Evolutionary conservation across 2,113 vertebrate species (phyloP).

Genomic region (Accipiter cooperii): DNA sequence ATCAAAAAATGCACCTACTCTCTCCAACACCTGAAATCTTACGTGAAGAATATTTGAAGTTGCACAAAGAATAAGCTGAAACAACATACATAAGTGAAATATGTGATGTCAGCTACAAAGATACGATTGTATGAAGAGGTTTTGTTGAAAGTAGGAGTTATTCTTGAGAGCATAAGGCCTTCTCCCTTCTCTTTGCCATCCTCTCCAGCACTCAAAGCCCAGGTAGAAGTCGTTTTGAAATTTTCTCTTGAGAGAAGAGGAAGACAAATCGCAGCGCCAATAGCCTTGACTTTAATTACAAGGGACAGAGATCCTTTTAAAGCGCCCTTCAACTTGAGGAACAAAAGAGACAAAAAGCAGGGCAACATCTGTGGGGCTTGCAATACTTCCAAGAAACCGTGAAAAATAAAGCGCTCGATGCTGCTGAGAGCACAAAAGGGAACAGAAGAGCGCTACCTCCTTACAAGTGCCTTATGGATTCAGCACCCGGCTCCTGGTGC

Average conservation of each 20-base stretch:
- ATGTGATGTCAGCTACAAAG: background rate
- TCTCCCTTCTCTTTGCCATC: background rate
- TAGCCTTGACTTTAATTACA: background rate
- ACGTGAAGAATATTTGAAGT: background rate
- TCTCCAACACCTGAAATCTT: background rate
- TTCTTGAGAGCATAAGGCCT: background rate
- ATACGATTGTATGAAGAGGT: background rate
- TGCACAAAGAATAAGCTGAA: background rate
- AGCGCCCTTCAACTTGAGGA: background rate
- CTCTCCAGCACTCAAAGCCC: background rate
- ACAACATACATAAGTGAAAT: background rate
- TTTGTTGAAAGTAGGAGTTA: background rate
- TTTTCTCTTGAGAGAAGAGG: background rate
- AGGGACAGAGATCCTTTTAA: background rate
- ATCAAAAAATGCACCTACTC: background rate
- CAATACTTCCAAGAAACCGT: background rate
- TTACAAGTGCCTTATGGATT: too few relatives aligned
- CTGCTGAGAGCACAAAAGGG: rapidly evolving
- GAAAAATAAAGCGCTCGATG: background rate
- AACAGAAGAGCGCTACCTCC: rapidly evolving
- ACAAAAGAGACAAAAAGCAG: background rate
- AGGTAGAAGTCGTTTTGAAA: background rate
- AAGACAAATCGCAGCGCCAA: background rate
- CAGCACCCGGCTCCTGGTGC: background rate
- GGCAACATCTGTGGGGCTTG: background rate